phyloP scores from a whole-genome alignment of 2,113 vertebrate species.

The Ictidomys tridecemlineatus region DNA sequence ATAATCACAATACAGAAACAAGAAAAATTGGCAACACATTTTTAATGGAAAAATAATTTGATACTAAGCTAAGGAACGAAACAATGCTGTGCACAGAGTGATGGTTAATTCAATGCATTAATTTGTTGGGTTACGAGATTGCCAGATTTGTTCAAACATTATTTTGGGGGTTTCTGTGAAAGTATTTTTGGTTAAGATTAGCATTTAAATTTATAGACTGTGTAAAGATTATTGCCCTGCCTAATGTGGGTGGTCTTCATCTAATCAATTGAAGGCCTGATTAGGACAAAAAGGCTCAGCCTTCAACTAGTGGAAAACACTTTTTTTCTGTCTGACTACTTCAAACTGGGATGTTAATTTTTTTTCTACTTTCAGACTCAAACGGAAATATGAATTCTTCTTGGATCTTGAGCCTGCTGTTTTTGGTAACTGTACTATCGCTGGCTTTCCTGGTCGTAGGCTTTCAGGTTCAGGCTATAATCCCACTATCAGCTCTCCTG shows the following conservation, averaged over 20 bases:
- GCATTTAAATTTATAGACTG: neutral
- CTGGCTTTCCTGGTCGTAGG: neutral
- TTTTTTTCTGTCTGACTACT: neutral
- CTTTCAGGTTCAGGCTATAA: neutral
- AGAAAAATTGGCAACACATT: neutral
- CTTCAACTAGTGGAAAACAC: neutral
- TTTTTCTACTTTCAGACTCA: neutral
- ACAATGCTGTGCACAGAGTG: neutral
- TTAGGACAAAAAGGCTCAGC: neutral
- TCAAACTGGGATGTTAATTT: neutral
- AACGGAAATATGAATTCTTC: neutral
- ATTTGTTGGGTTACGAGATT: neutral
- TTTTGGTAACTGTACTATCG: neutral
- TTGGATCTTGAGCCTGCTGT: neutral
- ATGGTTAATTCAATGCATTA: neutral
- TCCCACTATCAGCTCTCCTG: neutral
- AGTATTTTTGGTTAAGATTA: neutral
- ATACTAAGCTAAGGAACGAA: neutral
- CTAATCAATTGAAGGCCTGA: neutral
- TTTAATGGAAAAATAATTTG: slow-evolving; percentile 18
- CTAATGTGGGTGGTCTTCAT: neutral
- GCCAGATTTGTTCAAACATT: neutral
- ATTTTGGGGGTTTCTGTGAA: neutral
- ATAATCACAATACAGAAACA: neutral
- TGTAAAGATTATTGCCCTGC: neutral